phyloP scores from a whole-genome alignment of 1,140 invertebrate species.

The Nixonia krombeini region DNA sequence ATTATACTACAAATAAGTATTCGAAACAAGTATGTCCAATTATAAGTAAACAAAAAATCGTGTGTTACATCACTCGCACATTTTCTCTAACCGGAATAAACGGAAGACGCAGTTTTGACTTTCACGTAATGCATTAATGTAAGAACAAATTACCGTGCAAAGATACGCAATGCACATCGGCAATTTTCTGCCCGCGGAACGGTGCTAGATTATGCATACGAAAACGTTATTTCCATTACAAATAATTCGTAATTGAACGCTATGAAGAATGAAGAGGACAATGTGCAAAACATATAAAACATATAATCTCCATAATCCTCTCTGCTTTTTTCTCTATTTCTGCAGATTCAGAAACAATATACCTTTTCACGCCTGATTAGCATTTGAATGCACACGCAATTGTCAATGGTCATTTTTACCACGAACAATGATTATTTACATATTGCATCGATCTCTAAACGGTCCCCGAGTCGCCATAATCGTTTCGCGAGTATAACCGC shows the following conservation, averaged over 20 bases:
- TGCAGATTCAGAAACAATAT: constrained; percentile 27
- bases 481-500: constrained; percentile 36
- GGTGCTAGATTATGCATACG: constrained; percentile 30
- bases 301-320: constrained; percentile 29
- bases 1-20: no score
- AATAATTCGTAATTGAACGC: constrained; percentile 31
- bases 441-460: constrained; percentile 43
- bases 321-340: constrained; percentile 25
- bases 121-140: background rate
- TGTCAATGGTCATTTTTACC: constrained; percentile 35
- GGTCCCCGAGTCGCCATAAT: constrained; percentile 36
- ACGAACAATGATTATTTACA: constrained; percentile 45
- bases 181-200: constrained; percentile 46
- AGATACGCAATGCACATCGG: no score
- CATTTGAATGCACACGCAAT: constrained; percentile 37
- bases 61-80: no score
- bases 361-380: constrained; percentile 36
- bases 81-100: no score
- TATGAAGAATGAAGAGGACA: background rate
- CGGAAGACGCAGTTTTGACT: no score
- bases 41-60: no score
- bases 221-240: constrained; percentile 41
- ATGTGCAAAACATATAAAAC: background rate
- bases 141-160: no score
- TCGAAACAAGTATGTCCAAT: no score